Evolutionary conservation across 2,113 vertebrate genomes (phyloP), one percentile per base, ranked within the genome.

Genomic region (Grantiella picta): DNA sequence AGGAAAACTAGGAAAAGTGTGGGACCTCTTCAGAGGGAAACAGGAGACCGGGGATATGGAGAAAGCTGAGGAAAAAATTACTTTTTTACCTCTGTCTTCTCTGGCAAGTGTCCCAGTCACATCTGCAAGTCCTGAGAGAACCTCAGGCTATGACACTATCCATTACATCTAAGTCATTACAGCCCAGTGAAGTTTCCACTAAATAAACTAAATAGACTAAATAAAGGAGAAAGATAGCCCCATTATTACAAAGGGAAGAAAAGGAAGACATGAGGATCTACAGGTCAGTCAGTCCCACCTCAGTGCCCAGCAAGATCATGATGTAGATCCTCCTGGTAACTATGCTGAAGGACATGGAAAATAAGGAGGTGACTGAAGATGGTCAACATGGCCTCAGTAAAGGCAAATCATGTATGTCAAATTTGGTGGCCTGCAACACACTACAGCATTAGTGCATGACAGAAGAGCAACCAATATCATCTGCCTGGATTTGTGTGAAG

Each of bases 111-210:
- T 61, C 40, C 17, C 29, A 61, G 31, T 56, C 35, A 54, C 14
- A 60, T 10, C 38, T 29, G 11, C 0, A 0, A 66, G 33, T n/a
- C 20, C 36, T 50, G 15, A 44, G 59, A 17, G 10, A 36, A 56
- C 6, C 42, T 56, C 75, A 56, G 17, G 20, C 4, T 14, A 70
- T 47, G 29, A 52, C 7, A 24, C 11, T 12, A 42, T 11, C 33
- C 45, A 60, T 15, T 27, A 52, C 15, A 47, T 24, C 5, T 47
- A 79, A 54, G 16, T 20, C 20, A 38, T 54, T 16, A 33, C 12
- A 49, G 35, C 6, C 12, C 28, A 38, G 25, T 42, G 29, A 47
- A 35, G 21, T 31, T 22, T 15, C 24, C 31, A 53, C 9, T n/a
- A n/a, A n/a, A n/a, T n/a, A n/a, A n/a, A n/a, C n/a, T n/a, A n/a